These are phyloP conservation scores for Camelus bactrianus DNA, from an alignment of 2,113 vertebrate genomes.

Conservation along the genomic window DNA sequence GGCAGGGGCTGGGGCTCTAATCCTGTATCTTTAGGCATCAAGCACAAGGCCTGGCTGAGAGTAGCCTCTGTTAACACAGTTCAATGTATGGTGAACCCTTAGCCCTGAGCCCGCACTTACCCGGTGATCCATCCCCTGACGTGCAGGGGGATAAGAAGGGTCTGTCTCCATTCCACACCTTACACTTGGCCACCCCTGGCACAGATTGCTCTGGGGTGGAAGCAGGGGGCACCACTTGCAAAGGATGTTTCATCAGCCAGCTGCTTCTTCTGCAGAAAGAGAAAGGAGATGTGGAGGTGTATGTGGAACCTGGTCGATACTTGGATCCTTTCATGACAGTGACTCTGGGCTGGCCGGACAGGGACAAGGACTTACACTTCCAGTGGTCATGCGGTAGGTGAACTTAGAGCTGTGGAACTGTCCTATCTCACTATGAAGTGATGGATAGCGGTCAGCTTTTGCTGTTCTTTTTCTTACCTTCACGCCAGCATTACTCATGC, in stretches of 20 bases:
- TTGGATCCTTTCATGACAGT: conserved; percentile 84
- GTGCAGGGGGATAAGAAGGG: not conserved
- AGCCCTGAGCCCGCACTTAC: not conserved
- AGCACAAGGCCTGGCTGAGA: not conserved
- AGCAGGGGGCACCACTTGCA: too few relatives aligned
- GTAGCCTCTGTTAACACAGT: not conserved
- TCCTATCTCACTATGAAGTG: not conserved
- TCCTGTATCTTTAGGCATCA: not conserved
- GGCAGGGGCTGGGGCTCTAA: not conserved
- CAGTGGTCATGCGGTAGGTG: conserved; percentile 88
- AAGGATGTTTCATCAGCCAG: not conserved
- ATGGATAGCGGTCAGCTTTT: not conserved
- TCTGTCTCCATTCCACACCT: not conserved
- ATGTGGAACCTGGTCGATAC: conserved; percentile 77
- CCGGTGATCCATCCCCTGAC: not conserved
- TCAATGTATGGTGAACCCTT: not conserved
- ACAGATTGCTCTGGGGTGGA: not conserved
- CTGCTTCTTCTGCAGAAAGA: conserved; percentile 70
- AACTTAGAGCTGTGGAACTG: not conserved
- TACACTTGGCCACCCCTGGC: not conserved
- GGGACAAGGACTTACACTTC: conserved; percentile 69
- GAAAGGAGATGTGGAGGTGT: conserved; percentile 61
- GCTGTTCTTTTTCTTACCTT: not conserved
- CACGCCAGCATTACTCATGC: not conserved
- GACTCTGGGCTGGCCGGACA: conserved; percentile 82